Evolutionary conservation across 2,888 invertebrate genomes (phyloP).

Genomic region (Brachypalpus laphriformis): DNA sequence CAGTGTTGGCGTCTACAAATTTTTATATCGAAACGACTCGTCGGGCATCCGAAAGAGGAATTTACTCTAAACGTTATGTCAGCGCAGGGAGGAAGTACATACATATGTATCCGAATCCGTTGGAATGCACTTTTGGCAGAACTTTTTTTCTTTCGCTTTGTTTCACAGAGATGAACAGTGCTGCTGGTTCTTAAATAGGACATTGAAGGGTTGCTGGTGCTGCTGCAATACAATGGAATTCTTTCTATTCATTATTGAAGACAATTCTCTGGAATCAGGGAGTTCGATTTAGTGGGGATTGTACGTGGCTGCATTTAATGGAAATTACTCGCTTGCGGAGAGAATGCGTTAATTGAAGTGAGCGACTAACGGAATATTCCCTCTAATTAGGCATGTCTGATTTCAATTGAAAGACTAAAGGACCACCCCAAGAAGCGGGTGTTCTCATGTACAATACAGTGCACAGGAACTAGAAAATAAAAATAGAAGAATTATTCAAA

Average conservation of each 20-base stretch:
- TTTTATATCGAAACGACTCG: slow-evolving; percentile 27
- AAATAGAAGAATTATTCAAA: slow-evolving; percentile 64
- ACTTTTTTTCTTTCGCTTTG: slow-evolving; percentile 18
- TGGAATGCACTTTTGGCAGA: slow-evolving; percentile 63
- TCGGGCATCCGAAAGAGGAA: slow-evolving; percentile 15
- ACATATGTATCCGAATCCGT: neutral
- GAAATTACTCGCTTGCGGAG: slow-evolving; percentile 49
- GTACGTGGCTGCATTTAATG: slow-evolving; percentile 57
- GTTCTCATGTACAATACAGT: slow-evolving; percentile 11
- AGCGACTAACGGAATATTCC: slow-evolving; percentile 65
- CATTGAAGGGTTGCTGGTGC: slow-evolving; percentile 48
- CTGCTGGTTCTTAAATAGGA: slow-evolving; percentile 31
- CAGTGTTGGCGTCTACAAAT: slow-evolving; percentile 56
- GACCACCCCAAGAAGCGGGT: slow-evolving; percentile 63
- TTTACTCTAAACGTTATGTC: slow-evolving; percentile 49
- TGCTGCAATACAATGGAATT: slow-evolving; percentile 51
- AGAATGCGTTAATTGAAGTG: slow-evolving; percentile 73
- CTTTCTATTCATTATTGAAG: slow-evolving; percentile 66
- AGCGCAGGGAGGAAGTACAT: neutral
- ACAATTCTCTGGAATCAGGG: slow-evolving; percentile 52
- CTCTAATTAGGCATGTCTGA: slow-evolving; percentile 74
- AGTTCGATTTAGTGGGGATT: slow-evolving; percentile 47
- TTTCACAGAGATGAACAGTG: slow-evolving; percentile 13
- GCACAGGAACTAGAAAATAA: slow-evolving; percentile 63
- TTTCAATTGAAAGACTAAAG: slow-evolving; percentile 63